Conservation (phyloP, 2,797 vertebrate species). For the Hypotaenidia okinawae region DNA sequence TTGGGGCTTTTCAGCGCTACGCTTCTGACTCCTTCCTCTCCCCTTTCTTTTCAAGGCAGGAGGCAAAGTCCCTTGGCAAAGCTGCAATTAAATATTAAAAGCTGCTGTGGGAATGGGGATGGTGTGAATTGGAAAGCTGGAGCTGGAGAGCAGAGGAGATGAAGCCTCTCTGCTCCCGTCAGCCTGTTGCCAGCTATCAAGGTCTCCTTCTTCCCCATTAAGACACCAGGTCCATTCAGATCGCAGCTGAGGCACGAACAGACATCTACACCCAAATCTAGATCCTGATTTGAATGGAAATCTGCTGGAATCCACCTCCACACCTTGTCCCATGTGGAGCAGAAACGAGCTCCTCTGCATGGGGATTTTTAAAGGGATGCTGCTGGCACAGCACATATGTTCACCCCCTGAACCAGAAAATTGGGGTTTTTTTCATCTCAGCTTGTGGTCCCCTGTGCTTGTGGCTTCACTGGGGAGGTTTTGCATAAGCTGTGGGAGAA, state of each 20-base stretch:
- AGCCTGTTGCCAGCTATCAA: not conserved
- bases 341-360: not conserved
- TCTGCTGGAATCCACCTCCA: not conserved
- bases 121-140: slow-evolving; percentile 9
- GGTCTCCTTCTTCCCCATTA: not conserved
- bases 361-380: not conserved
- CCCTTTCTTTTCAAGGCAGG: not conserved
- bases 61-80: slow-evolving; percentile 65
- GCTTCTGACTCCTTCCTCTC: not conserved
- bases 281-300: not conserved
- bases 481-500: not conserved
- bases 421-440: not conserved
- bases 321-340: not conserved
- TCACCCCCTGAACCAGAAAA: not conserved
- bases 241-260: not conserved
- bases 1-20: not conserved
- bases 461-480: not conserved
- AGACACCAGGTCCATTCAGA: not conserved
- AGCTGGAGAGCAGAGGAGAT: not conserved
- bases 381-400: not conserved
- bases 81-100: slow-evolving; percentile 73
- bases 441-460: not conserved
- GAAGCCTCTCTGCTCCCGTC: not conserved
- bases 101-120: slow-evolving; percentile 18
- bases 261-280: not conserved